These are phyloP conservation scores for Hystrix cristata DNA, from an alignment of 2,113 vertebrate species.

Conservation along the genomic window DNA sequence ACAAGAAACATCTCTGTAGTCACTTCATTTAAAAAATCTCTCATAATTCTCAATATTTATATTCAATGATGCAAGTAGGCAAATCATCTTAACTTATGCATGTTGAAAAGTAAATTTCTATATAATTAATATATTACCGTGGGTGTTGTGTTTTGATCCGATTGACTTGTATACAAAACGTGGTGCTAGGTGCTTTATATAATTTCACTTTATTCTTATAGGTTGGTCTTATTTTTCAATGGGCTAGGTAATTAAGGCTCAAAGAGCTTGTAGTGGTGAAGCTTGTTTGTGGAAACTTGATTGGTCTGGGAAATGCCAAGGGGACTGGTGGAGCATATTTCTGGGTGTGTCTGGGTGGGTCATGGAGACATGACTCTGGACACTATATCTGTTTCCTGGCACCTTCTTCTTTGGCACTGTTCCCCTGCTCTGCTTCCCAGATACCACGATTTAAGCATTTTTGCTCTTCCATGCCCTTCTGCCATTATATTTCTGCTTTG, in stretches of 20 bases:
- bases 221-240: constrained; percentile 9
- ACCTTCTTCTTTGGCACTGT: neutral
- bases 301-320: neutral
- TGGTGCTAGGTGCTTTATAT: neutral
- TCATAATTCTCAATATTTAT: neutral
- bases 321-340: neutral
- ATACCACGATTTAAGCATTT: neutral
- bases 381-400: neutral
- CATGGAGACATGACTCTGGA: neutral
- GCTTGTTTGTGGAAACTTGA: neutral
- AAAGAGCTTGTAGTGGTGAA: neutral
- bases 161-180: neutral
- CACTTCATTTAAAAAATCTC: neutral
- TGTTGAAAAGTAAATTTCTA: constrained; percentile 23
- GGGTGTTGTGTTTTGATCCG: neutral
- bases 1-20: constrained; percentile 33
- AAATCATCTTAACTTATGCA: neutral
- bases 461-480: neutral
- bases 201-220: constrained; percentile 3
- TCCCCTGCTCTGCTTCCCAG: neutral
- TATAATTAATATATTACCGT: neutral
- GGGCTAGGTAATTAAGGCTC: neutral
- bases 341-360: neutral
- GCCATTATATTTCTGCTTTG: neutral
- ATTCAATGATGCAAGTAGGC: neutral